These are phyloP conservation scores for Amphiprion percula DNA, from an alignment of 2,113 vertebrate species.

Conservation along the genomic window DNA sequence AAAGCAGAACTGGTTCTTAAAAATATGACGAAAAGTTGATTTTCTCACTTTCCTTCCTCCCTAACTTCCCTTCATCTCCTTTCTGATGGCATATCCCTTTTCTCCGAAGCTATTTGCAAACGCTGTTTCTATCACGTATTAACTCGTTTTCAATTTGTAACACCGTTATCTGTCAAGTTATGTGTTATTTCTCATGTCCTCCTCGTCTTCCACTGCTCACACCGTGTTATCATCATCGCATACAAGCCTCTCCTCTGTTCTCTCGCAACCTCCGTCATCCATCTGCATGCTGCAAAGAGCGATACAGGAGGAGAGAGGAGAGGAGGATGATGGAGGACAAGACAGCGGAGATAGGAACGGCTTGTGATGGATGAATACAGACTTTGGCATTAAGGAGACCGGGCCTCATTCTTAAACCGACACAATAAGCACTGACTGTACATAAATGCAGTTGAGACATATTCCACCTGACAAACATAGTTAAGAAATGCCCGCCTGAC, in stretches of 20 bases:
- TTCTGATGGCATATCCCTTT: constrained; percentile 3
- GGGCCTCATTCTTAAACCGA: constrained; percentile 62
- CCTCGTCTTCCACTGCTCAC: constrained; percentile 14
- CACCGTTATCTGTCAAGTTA: constrained; percentile 22
- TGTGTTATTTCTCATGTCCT: constrained; percentile 5
- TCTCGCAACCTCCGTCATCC: constrained; percentile 25
- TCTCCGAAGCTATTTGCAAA: background rate
- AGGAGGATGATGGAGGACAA: constrained; percentile 57
- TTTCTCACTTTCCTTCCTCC: background rate
- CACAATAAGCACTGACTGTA: constrained; percentile 44
- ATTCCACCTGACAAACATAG: constrained; percentile 55
- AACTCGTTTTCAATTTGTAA: constrained; percentile 25
- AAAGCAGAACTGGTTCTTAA: background rate
- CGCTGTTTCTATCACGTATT: constrained; percentile 5
- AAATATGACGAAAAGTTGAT: background rate
- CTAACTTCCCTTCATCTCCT: background rate
- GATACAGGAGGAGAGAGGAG: constrained; percentile 43
- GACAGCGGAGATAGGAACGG: constrained; percentile 47
- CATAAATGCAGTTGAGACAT: constrained; percentile 54
- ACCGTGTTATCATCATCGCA: constrained; percentile 7
- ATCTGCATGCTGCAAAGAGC: constrained; percentile 28
- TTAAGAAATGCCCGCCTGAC: constrained; percentile 51
- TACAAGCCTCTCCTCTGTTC: constrained; percentile 11
- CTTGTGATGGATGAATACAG: constrained; percentile 67
- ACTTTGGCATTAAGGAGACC: constrained; percentile 38